Conservation (phyloP, 2,113 vertebrate species). For the Myotis brandtii region DNA sequence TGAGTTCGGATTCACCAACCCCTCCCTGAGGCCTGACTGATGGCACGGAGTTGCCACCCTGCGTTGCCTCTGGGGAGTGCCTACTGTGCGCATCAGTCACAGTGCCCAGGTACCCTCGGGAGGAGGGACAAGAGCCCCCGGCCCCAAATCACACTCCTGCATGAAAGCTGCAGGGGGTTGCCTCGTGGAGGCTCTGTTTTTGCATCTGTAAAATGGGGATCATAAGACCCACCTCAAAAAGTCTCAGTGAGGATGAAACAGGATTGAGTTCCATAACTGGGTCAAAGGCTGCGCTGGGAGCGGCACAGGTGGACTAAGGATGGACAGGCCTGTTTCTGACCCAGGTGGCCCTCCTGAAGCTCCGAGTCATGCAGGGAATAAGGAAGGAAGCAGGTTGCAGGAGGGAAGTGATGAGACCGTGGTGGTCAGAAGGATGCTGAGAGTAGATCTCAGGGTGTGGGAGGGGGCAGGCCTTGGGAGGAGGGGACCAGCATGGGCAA, state of each 20-base stretch:
- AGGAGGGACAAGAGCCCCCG: neutral
- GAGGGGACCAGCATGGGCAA: neutral
- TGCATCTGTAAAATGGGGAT: neutral
- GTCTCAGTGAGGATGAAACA: neutral
- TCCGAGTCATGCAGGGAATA: neutral
- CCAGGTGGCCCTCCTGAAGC: neutral
- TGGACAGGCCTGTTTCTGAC: neutral
- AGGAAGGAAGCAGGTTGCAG: neutral
- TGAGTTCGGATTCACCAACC: neutral
- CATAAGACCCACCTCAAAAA: rapidly evolving
- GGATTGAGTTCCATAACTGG: neutral
- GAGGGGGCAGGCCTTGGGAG: rapidly evolving
- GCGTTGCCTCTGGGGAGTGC: neutral
- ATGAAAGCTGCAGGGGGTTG: too few relatives aligned
- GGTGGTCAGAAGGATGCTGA: neutral
- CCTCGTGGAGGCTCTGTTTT: neutral
- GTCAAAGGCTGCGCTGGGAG: neutral
- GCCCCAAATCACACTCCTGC: neutral
- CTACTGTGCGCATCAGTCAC: neutral
- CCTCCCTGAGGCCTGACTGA: neutral
- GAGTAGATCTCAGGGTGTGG: neutral
- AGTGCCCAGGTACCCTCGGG: rapidly evolving
- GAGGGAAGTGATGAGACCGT: rapidly evolving
- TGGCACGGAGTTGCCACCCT: neutral
- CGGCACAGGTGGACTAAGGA: rapidly evolving